Percentiles rank a stretch among this genome's conserved stretches.
phyloP scores from a whole-genome alignment of 2,113 vertebrate genomes.

The Mirza zaza region DNA sequence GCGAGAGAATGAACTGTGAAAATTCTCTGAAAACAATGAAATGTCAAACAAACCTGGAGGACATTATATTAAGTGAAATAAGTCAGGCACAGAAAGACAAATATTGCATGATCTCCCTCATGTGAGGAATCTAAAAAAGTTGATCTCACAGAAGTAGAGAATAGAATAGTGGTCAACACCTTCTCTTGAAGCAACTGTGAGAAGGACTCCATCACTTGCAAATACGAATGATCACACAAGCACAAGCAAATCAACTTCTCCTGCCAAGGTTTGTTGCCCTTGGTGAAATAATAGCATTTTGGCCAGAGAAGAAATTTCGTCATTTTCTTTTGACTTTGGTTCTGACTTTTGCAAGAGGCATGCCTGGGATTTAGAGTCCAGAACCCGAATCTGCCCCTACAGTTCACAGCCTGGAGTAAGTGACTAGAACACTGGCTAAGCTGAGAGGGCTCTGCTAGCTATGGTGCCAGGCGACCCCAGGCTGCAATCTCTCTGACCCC shows the following conservation, averaged over 20 bases:
- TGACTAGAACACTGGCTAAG: not conserved
- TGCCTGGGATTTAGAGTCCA: not conserved
- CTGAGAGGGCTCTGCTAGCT: not conserved
- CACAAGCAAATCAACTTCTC: slow-evolving; percentile 52
- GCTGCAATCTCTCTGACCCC: not conserved
- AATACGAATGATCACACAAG: slow-evolving; percentile 60
- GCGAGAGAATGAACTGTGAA: not conserved
- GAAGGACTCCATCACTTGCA: slow-evolving; percentile 50
- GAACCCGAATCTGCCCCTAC: not conserved
- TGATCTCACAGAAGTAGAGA: not conserved
- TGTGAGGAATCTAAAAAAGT: not conserved
- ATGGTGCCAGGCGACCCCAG: not conserved
- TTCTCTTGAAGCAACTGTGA: slow-evolving; percentile 27
- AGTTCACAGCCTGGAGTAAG: not conserved
- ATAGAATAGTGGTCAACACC: not conserved
- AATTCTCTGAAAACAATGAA: not conserved
- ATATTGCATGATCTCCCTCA: not conserved
- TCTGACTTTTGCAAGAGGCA: slow-evolving; percentile 52
- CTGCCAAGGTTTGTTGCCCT: slow-evolving; percentile 66
- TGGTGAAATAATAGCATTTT: slow-evolving; percentile 63
- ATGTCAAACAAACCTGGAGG: not conserved
- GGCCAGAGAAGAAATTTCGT: slow-evolving; percentile 54
- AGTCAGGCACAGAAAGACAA: not conserved
- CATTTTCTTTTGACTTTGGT: slow-evolving; percentile 73
- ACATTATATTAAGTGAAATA: not conserved